Base-by-base conservation (phyloP, 2,797 vertebrate genomes). In the Coregonus ussuriensis region DNA sequence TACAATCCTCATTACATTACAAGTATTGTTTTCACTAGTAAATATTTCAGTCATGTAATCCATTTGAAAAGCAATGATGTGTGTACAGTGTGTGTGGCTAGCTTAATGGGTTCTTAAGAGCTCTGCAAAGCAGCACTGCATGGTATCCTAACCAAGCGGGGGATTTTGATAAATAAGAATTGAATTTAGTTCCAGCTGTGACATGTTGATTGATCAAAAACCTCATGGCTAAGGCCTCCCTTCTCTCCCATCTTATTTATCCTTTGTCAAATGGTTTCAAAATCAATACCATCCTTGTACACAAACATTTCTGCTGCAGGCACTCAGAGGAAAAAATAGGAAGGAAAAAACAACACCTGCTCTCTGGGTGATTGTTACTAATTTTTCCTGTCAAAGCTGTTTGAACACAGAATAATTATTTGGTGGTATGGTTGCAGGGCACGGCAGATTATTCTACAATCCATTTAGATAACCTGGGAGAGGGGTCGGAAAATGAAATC, bases 201-300 rank as follows among this genome's bases (percentile, higher is more conserved):
- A 97, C 97, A 98, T 94, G 94, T 96, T 98, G 97, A 99, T 99
- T 98, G 98, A 99, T 98, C 97, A 97, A 95, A 95, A 96, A 96
- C 95, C 95, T 96, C 92, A 94, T 97, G 97, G 97, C 96, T 95
- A 95, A 96, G 95, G 95, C 95, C 91, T 97, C 94, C 94, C 93
- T 94, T 92, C 93, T 95, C 94, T 94, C 91, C 92, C 88, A 90
- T 95, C 96, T 96, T 97, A 98, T 99, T 97, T 96, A 97, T 97
- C 96, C 96, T 93, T 94, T 94, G 95, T 91, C 88, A 96, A 96
- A 97, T 96, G 96, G 95, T 96, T 97, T 96, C 94, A 93, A 93
- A 97, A 99, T 99, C 98, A 96, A 99, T 99, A 98, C 92, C 82
- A 91, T 93, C 93, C 94, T 95, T 95, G 95, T 93, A 88, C 93